Conservation (phyloP, 2,888 invertebrate species). For the Linnaemya vulpina region DNA sequence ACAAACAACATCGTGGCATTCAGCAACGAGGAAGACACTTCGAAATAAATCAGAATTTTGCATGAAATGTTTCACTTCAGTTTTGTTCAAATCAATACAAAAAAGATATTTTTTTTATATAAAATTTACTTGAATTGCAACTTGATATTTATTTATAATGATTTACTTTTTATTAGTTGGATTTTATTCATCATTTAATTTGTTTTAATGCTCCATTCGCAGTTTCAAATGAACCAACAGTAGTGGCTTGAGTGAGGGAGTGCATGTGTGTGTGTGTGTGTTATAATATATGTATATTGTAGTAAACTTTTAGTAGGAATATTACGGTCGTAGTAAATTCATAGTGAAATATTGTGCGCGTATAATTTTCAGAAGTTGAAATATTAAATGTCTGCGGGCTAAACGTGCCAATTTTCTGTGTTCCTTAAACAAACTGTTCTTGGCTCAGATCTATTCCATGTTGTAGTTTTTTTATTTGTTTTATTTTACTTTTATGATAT, state of each 20-base stretch:
- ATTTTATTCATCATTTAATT: slow-evolving; percentile 57
- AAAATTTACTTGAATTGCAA: slow-evolving; percentile 66
- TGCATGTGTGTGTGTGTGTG: neutral
- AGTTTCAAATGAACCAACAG: neutral
- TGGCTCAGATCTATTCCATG: slow-evolving; percentile 28
- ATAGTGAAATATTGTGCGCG: slow-evolving; percentile 62
- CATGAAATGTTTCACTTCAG: slow-evolving; percentile 58
- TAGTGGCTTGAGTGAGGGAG: slow-evolving; percentile 3
- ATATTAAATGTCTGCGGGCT: slow-evolving; percentile 71
- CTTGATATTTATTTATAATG: slow-evolving; percentile 64
- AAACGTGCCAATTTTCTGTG: slow-evolving; percentile 65
- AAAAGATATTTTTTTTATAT: slow-evolving; percentile 21
- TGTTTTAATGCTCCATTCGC: slow-evolving; percentile 32
- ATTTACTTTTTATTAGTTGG: slow-evolving; percentile 66
- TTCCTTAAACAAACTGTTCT: slow-evolving; percentile 35
- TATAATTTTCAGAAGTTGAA: slow-evolving; percentile 60
- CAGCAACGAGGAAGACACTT: slow-evolving; percentile 12
- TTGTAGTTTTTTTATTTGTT: too few relatives aligned
- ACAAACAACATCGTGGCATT: neutral
- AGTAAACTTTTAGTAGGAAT: slow-evolving; percentile 37
- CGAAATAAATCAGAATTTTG: slow-evolving; percentile 64
- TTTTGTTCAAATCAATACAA: slow-evolving; percentile 32
- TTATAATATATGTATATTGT: slow-evolving; percentile 50
- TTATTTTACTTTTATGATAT: neutral
- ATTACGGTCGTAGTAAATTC: slow-evolving; percentile 55